Percentiles rank a stretch among this genome's conserved stretches.
Conservation (phyloP, 2,888 invertebrate species). For the Calameuta idolon region DNA sequence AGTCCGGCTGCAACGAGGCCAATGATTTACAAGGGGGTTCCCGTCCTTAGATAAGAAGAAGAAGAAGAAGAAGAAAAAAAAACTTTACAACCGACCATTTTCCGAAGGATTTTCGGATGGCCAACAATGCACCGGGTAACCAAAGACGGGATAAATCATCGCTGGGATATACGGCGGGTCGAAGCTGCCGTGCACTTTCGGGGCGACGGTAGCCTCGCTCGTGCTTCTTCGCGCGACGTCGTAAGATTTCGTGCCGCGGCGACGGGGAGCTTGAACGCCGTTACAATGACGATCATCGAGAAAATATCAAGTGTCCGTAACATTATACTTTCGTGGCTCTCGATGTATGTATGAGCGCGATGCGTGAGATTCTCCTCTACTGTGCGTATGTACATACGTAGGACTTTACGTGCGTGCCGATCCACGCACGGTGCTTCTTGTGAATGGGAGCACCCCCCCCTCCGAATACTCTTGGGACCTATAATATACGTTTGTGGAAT, state of each 20-base stretch:
- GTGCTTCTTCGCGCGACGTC: neutral
- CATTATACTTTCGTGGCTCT: constrained; percentile 60
- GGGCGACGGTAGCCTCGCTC: constrained; percentile 33
- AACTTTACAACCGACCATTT: constrained; percentile 1
- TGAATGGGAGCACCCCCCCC: neutral
- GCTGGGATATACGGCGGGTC: constrained; percentile 4
- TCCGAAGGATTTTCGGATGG: neutral
- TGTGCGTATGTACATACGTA: neutral
- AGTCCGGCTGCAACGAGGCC: neutral
- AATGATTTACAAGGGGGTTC: neutral
- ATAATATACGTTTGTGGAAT: neutral
- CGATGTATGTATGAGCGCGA: constrained; percentile 14
- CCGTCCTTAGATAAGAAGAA: neutral
- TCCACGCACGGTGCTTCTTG: neutral
- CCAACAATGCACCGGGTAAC: constrained; percentile 41
- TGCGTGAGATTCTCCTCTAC: constrained; percentile 1
- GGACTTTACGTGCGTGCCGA: neutral
- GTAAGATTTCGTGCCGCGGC: neutral
- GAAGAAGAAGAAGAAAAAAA: neutral
- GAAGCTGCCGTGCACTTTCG: constrained; percentile 29
- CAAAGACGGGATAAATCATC: constrained; percentile 57
- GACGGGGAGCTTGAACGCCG: neutral
- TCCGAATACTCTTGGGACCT: neutral
- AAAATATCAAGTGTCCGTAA: constrained; percentile 66
- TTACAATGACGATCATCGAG: constrained; percentile 64